Conservation (phyloP, 2,797 vertebrate genomes). For the Darevskia nairensis region DNA sequence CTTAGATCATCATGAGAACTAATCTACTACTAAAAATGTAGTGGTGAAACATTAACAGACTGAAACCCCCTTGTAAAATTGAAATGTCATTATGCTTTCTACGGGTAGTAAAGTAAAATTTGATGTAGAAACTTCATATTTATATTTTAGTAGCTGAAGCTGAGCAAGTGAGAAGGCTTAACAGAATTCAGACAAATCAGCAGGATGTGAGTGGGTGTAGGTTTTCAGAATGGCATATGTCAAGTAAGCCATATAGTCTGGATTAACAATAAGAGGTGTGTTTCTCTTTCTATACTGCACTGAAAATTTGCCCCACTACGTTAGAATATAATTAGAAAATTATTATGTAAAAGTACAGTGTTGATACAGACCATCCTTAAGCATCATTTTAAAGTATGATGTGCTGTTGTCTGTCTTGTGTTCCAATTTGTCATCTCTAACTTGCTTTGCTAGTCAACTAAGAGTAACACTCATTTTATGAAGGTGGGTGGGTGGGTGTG, state of each 20-base stretch:
- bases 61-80: slow-evolving; percentile 59
- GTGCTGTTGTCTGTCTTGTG: slow-evolving; percentile 57
- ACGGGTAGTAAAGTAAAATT: slow-evolving; percentile 47
- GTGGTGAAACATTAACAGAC: slow-evolving; percentile 65
- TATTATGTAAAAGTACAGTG: slow-evolving; percentile 2
- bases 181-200: slow-evolving; percentile 46
- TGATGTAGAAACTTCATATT: slow-evolving; percentile 58
- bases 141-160: slow-evolving; percentile 60
- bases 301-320: slow-evolving; percentile 33
- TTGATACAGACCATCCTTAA: slow-evolving; percentile 49
- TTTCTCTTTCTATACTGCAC: slow-evolving; percentile 24
- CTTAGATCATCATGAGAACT: slow-evolving; percentile 72
- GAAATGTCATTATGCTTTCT: slow-evolving; percentile 60
- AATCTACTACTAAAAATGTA: slow-evolving; percentile 74
- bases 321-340: background rate
- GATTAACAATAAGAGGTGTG: slow-evolving; percentile 22
- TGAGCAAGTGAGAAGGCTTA: slow-evolving; percentile 53
- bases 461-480: slow-evolving; percentile 50
- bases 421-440: slow-evolving; percentile 45
- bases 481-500: slow-evolving; percentile 31
- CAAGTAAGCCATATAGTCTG: slow-evolving; percentile 10
- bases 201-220: background rate
- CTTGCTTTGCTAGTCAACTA: slow-evolving; percentile 56
- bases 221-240: slow-evolving; percentile 30
- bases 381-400: slow-evolving; percentile 49